Base-by-base conservation (phyloP, 2,797 vertebrate genomes). In the Alfaro cultratus region DNA sequence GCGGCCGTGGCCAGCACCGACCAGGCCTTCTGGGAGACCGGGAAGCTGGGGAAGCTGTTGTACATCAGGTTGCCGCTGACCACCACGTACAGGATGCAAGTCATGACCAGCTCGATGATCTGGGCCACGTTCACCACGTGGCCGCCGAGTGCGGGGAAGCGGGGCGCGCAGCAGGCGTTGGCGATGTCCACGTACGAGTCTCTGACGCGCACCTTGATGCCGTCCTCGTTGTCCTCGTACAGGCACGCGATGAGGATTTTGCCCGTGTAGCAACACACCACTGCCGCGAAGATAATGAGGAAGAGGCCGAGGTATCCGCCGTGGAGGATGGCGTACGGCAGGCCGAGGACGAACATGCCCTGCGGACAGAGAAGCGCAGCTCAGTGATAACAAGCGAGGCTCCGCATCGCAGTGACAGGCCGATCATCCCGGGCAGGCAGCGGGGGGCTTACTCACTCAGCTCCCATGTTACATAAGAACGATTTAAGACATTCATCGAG, bases 31-130 rank as follows among this genome's bases (percentile, higher is more conserved):
- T 99, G 98, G 21, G 98, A 99, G 68, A 99, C 96, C 0, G 99
- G 98, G 85, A 99, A 93, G 93, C 85, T 97, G 46, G 98, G 98
- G 89, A 99, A 99, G 95, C 99, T 99, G 95, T 99, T 99, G 94
- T 99, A 99, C 98, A 99, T 99, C 88, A 99, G 96, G 90, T 99
- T 99, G 64, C 99, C 99, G 39, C 99, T 99, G 85, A 99, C 99
- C 85, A 99, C 99, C 85, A 99, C 99, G 10, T 99, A 99, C 78
- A 99, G 96, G 89, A 99, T 99, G 89, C 99, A 99, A 36, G 99
- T 99, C 99, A 99, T 99, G 91, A 99, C 97, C 57, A 99, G 95
- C 96, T 99, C 99, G 83, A 99, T 99, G 94, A 99, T 99, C 89
- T 99, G 98, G 80, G 99, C 99, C 92, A 99, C 97, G 78, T 99